Percentiles rank a stretch among this genome's conserved stretches.
Evolutionary conservation across 1,140 invertebrate species (phyloP).

Genomic region (Bombus consobrinus): DNA sequence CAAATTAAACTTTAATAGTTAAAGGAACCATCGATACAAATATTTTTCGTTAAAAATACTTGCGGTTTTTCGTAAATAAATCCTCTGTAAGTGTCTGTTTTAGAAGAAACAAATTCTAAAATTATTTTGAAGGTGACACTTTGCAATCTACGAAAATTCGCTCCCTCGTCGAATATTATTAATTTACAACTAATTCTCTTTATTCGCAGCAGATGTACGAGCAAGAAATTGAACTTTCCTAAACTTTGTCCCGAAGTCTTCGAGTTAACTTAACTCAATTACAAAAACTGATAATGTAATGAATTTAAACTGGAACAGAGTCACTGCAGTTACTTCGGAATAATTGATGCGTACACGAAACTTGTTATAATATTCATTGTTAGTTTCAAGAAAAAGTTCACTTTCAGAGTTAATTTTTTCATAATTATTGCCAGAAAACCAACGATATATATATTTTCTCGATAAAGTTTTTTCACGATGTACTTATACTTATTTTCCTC

Average conservation of each 20-base stretch:
- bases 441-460: not conserved
- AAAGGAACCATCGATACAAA: too few species aligned
- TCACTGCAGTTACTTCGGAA: not conserved
- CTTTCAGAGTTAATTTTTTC: too few species aligned
- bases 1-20: too few species aligned
- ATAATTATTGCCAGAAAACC: too few species aligned
- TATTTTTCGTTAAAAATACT: too few species aligned
- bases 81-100: not conserved
- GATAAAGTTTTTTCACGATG: not conserved
- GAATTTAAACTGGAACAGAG: not conserved
- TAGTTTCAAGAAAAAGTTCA: too few species aligned
- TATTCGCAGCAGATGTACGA: not conserved
- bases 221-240: not conserved
- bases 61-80: too few species aligned
- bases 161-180: not conserved
- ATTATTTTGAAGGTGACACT: not conserved
- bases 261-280: slow-evolving; percentile 1
- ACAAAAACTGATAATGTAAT: slow-evolving; percentile 1
- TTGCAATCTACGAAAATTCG: not conserved
- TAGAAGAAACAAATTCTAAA: not conserved
- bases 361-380: not conserved
- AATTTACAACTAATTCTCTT: not conserved
- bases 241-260: not conserved
- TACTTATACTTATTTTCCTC: not conserved
- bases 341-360: slow-evolving; percentile 1